phyloP scores from a whole-genome alignment of 2,113 vertebrate species.

The Petrocephalus microphthalmus region DNA sequence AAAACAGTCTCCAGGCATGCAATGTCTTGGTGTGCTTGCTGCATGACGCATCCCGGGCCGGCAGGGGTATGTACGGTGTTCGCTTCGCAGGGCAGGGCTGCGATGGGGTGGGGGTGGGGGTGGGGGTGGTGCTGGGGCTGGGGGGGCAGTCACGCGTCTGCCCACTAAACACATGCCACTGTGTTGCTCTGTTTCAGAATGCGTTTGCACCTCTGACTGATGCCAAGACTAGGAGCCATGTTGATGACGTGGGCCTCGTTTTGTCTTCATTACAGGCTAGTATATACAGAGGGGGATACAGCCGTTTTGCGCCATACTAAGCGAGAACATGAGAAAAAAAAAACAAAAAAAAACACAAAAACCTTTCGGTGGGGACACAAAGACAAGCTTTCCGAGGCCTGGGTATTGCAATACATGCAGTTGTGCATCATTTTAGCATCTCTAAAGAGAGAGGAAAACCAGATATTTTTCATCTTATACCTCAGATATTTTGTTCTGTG shows the following conservation, averaged over 20 bases:
- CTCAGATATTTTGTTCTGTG: slow-evolving; percentile 99
- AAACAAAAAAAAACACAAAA: slow-evolving; percentile 62
- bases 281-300: slow-evolving; percentile 99
- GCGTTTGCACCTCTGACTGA: slow-evolving; percentile 94
- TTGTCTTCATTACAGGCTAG: slow-evolving; percentile 99
- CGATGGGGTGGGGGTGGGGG: not conserved
- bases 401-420: slow-evolving; percentile 94
- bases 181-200: slow-evolving; percentile 71
- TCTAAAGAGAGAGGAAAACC: slow-evolving; percentile 73
- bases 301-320: slow-evolving; percentile 98
- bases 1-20: slow-evolving; percentile 51
- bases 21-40: slow-evolving; percentile 51
- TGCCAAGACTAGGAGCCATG: slow-evolving; percentile 97
- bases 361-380: slow-evolving; percentile 80
- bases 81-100: not conserved
- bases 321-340: not conserved
- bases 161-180: not conserved
- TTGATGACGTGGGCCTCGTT: slow-evolving; percentile 94
- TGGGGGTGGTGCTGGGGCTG: no score
- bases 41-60: slow-evolving; percentile 53
- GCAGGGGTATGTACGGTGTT: slow-evolving; percentile 40
- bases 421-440: slow-evolving; percentile 91
- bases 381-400: slow-evolving; percentile 75
- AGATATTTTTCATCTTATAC: slow-evolving; percentile 94
- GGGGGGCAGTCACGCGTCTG: not conserved